Percentiles rank a stretch among this genome's conserved stretches.
These are phyloP conservation scores for Hafferia zeledoni DNA, from an alignment of 2,797 vertebrate genomes.

Conservation along the genomic window DNA sequence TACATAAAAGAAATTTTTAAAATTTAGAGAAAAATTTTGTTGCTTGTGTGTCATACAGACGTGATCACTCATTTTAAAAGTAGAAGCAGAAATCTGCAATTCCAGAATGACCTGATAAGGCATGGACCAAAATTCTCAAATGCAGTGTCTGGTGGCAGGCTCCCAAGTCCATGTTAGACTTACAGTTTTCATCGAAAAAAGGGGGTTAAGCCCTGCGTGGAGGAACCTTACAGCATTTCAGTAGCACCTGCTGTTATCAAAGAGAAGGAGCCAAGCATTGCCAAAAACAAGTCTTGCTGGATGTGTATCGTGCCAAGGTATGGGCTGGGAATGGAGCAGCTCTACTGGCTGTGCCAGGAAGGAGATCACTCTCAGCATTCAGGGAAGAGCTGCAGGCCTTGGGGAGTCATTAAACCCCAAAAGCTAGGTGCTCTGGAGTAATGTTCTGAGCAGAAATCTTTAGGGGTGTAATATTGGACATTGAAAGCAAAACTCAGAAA, in stretches of 20 bases:
- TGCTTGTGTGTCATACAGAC: not conserved
- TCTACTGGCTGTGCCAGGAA: not conserved
- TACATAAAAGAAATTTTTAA: not conserved
- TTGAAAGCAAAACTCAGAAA: not conserved
- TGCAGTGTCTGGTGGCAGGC: not conserved
- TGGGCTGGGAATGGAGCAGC: not conserved
- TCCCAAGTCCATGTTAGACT: not conserved
- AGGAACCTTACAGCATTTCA: not conserved
- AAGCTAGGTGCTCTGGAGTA: not conserved
- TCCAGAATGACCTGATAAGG: not conserved
- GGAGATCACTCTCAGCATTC: not conserved
- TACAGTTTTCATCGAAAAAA: not conserved
- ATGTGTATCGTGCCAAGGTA: not conserved
- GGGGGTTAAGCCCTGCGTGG: not conserved
- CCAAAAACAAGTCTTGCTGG: not conserved
- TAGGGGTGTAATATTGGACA: not conserved
- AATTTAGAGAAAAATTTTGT: not conserved
- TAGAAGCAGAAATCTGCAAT: not conserved
- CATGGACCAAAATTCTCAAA: not conserved
- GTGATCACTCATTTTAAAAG: not conserved
- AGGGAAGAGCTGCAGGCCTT: not conserved
- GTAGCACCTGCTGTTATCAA: not conserved
- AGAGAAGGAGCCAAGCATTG: not conserved
- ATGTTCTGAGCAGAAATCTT: not conserved
- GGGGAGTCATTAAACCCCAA: not conserved